Evolutionary conservation across 1,140 invertebrate genomes (phyloP).

Genomic region (Heterodera carotae): DNA sequence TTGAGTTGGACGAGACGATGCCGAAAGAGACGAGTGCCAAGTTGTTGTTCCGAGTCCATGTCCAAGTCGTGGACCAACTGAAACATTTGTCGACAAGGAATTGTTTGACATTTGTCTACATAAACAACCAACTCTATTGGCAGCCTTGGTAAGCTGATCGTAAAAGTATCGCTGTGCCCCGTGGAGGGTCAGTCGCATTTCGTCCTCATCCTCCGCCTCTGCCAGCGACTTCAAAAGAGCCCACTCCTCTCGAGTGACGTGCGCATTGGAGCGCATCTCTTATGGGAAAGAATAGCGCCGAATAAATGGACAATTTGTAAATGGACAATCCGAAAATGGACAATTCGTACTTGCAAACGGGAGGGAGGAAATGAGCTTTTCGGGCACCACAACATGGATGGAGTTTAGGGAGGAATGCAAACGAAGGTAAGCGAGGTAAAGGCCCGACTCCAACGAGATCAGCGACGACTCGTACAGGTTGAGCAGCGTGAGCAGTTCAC

Average conservation of each 20-base stretch:
- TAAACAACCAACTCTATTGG: conserved; percentile 3
- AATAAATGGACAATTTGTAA: neutral
- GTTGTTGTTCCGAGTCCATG: conserved; percentile 37
- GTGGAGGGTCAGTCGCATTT: conserved; percentile 25
- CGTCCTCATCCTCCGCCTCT: neutral
- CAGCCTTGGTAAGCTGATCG: conserved; percentile 34
- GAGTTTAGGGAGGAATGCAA: conserved; percentile 90
- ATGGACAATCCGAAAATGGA: neutral
- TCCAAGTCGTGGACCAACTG: conserved; percentile 41
- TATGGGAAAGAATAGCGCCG: neutral
- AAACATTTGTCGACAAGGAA: neutral
- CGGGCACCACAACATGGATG: conserved; percentile 86
- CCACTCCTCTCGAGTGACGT: conserved; percentile 74
- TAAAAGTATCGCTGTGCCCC: conserved; percentile 36
- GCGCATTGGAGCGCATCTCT: conserved; percentile 85
- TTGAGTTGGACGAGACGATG: conserved; percentile 44
- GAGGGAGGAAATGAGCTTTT: conserved; percentile 85
- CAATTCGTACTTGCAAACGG: conserved; percentile 75
- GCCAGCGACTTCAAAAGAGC: conserved; percentile 18
- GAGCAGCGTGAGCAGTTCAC: conserved; percentile 72
- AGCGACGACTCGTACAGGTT: conserved; percentile 85
- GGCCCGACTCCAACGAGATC: conserved; percentile 78
- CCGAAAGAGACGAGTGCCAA: conserved; percentile 33
- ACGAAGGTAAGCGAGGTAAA: conserved; percentile 92
- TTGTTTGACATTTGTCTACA: neutral